Evolutionary conservation across 2,797 vertebrate species (phyloP), one percentile per base, ranked within the genome.

Genomic region (Parauchenoglanis ngamensis): DNA sequence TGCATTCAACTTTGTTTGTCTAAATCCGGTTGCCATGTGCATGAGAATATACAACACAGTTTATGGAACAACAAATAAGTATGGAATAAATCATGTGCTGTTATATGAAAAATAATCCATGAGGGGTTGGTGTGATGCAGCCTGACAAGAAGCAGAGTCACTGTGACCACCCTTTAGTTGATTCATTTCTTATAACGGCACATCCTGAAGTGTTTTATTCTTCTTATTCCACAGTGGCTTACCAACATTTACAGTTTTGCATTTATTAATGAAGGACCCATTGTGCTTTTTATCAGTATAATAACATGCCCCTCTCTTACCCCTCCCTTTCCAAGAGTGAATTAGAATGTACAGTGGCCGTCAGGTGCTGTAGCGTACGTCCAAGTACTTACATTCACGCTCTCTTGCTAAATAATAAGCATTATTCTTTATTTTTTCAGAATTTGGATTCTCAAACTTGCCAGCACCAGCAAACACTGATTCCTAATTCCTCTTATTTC

Each of bases 61-160:
- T 89, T 73, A 87, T 83, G 40, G 84, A 83, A 86, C 81, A 83
- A 88, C 91, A 93, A 93, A 91, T 23, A 40, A 46, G 54, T 82
- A 67, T 31, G 61, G 46, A 67, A 67, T 52, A 67, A 83, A 52
- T 28, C n/a, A 19, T 1, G 8, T 83, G 61, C 15, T 67, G 35
- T 67, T 67, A 13, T 31, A 52, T 68, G n/a, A 67, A 31, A 68
- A 68, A 35, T 31, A 17, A 83, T 83, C 59, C 46, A 28, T 28
- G 61, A 82, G 17, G 61, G 17, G 40, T 28, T 67, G 35, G 57
- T 67, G 15, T 10, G 40, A 65, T 31, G 56, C 21, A 79, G 54
- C 12, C 70, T 46, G 70, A 73, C 40, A 23, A 73, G 70, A 77
- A 77, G 23, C 23, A 73, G 70, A 46, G 70, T 46, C 19, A 21